phyloP scores from a whole-genome alignment of 2,797 vertebrate species.

The Saguinus oedipus region DNA sequence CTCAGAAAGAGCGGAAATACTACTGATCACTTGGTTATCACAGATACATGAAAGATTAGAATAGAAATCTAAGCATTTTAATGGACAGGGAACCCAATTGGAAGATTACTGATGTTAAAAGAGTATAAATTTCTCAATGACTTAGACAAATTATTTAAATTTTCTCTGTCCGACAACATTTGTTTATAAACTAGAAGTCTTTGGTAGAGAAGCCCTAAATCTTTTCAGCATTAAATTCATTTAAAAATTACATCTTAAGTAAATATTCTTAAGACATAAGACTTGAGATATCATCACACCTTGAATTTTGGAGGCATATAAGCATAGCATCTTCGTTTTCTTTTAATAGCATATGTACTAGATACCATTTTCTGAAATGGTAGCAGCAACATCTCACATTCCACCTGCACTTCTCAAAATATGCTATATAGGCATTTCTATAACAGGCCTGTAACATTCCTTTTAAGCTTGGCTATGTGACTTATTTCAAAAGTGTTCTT shows the following conservation, averaged over 20 bases:
- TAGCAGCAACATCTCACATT: neutral
- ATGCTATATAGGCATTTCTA: neutral
- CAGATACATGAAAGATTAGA: neutral
- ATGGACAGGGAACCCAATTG: neutral
- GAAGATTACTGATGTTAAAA: neutral
- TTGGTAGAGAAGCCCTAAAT: neutral
- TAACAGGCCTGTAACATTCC: neutral
- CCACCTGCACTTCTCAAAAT: neutral
- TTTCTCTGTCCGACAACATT: neutral
- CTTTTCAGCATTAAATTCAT: neutral
- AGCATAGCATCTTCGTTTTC: neutral
- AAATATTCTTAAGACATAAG: neutral
- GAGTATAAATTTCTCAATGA: neutral
- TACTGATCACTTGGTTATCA: neutral
- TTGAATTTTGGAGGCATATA: neutral
- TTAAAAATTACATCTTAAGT: neutral
- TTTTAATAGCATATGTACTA: neutral
- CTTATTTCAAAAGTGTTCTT: neutral
- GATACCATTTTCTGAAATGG: neutral
- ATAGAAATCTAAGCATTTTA: slow-evolving; percentile 12
- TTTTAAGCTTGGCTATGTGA: neutral
- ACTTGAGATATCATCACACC: neutral
- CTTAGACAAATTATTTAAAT: slow-evolving; percentile 6
- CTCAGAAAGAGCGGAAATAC: neutral
- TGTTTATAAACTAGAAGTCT: neutral